Conservation (phyloP, 2,797 vertebrate genomes). For the Gila robusta region DNA sequence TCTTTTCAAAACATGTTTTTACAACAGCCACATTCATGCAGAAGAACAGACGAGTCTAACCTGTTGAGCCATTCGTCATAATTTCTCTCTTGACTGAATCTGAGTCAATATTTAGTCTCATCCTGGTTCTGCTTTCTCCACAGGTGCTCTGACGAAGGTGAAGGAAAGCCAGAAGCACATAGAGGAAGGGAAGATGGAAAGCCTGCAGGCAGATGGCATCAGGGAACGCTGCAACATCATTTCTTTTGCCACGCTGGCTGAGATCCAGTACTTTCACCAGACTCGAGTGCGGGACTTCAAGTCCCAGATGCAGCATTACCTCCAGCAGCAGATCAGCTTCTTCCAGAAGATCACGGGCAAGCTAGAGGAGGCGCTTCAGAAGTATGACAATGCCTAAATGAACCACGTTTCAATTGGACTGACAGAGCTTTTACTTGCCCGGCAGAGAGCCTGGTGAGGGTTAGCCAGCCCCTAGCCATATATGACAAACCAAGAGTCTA, state of each 20-base stretch:
- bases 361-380: slow-evolving; percentile 94
- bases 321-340: slow-evolving; percentile 95
- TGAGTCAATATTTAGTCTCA: neutral
- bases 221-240: slow-evolving; percentile 97
- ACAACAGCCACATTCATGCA: neutral
- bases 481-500: slow-evolving; percentile 37
- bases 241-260: slow-evolving; percentile 94
- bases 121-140: slow-evolving; percentile 51
- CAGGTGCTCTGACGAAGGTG: slow-evolving; percentile 98
- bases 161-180: slow-evolving; percentile 97
- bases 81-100: neutral
- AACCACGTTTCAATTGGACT: slow-evolving; percentile 31
- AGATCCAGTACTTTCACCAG: slow-evolving; percentile 98
- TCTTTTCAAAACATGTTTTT: neutral
- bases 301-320: slow-evolving; percentile 96
- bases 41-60: neutral
- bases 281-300: slow-evolving; percentile 95
- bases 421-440: slow-evolving; percentile 30
- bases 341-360: slow-evolving; percentile 96
- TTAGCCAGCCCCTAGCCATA: slow-evolving; percentile 39
- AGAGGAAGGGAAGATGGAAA: slow-evolving; percentile 97
- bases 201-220: slow-evolving; percentile 89
- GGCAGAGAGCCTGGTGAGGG: slow-evolving; percentile 45
- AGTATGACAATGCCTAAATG: slow-evolving; percentile 90
- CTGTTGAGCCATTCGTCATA: neutral